phyloP scores from a whole-genome alignment of 2,797 vertebrate species.

The Onychomys torridus region DNA sequence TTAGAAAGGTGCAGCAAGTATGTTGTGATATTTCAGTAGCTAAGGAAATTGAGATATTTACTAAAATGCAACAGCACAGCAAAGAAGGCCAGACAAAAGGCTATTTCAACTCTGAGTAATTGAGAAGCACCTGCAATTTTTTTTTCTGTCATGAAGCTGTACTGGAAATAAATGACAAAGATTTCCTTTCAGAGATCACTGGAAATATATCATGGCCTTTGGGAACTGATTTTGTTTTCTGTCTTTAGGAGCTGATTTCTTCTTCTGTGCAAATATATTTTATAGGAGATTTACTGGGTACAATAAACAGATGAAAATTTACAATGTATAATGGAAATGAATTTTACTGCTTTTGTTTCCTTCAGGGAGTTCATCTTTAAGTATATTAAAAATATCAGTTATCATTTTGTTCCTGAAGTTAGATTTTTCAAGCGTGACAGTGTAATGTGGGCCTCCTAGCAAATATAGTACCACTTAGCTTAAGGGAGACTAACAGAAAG shows the following conservation, averaged over 20 bases:
- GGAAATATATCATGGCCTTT: background rate
- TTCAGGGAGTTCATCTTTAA: conserved; percentile 31
- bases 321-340: conserved; percentile 20
- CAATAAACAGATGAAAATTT: conserved; percentile 46
- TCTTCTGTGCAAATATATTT: conserved; percentile 19
- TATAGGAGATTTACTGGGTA: background rate
- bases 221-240: background rate
- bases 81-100: conserved; percentile 2
- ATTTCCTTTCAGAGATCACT: background rate
- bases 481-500: conserved; percentile 64
- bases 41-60: conserved; percentile 27
- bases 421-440: conserved; percentile 44
- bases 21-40: conserved; percentile 25
- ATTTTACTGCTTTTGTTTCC: conserved; percentile 56
- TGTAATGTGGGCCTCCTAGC: conserved; percentile 32
- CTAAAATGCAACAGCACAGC: background rate
- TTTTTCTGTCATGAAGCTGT: conserved; percentile 4
- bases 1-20: background rate
- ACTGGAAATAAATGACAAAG: background rate
- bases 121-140: conserved; percentile 20
- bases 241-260: background rate
- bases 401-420: conserved; percentile 32
- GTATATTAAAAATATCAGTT: conserved; percentile 60
- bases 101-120: background rate
- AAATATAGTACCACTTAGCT: conserved; percentile 43